These are phyloP conservation scores for Notothenia coriiceps DNA, from an alignment of 2,113 vertebrate species.

Conservation along the genomic window DNA sequence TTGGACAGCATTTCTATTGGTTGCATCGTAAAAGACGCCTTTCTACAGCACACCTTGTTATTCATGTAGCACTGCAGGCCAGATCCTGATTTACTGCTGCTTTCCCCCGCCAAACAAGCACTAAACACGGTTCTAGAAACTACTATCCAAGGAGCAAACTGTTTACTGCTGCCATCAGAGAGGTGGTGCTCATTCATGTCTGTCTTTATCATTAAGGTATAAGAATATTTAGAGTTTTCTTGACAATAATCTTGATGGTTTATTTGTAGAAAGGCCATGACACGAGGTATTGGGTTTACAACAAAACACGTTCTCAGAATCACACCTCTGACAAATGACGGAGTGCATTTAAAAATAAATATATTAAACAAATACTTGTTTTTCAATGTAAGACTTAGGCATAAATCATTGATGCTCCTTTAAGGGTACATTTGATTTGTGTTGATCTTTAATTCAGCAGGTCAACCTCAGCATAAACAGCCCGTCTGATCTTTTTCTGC, in stretches of 20 bases:
- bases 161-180: constrained; percentile 6
- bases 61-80: constrained; percentile 12
- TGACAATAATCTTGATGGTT: no score
- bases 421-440: constrained; percentile 77
- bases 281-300: not conserved
- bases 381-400: constrained; percentile 34
- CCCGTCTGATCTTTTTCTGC: constrained; percentile 77
- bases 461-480: constrained; percentile 79
- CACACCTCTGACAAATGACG: not conserved
- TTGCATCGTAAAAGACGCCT: constrained; percentile 1
- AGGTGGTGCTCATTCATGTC: not conserved
- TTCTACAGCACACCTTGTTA: constrained; percentile 26
- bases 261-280: no score
- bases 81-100: not conserved
- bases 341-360: constrained; percentile 24
- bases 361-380: constrained; percentile 45
- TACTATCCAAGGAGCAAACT: not conserved
- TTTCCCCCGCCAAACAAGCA: not conserved
- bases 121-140: not conserved
- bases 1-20: constrained; percentile 42
- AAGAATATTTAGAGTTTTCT: not conserved
- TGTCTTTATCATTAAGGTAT: not conserved
- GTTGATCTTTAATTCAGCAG: constrained; percentile 87
- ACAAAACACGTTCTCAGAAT: not conserved
- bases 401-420: constrained; percentile 77